phyloP scores from a whole-genome alignment of 1,140 invertebrate genomes.

The Dinothrombium tinctorium region DNA sequence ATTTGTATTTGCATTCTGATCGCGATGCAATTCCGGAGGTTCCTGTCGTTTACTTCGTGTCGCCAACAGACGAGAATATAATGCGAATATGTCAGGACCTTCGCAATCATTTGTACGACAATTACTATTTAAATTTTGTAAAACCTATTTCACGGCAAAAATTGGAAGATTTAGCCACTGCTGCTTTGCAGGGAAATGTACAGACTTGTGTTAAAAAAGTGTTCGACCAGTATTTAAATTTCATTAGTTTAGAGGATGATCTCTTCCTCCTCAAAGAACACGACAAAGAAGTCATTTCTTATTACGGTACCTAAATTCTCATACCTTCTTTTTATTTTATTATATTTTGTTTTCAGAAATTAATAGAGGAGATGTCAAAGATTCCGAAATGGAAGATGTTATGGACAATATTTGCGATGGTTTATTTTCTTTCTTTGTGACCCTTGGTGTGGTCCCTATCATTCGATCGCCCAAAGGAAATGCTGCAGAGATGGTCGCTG shows the following conservation, averaged over 20 bases:
- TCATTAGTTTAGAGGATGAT: slow-evolving; percentile 93
- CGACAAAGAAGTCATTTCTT: slow-evolving; percentile 66
- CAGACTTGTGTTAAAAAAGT: slow-evolving; percentile 80
- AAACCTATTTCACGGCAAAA: slow-evolving; percentile 79
- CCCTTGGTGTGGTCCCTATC: slow-evolving; percentile 74
- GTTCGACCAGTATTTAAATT: slow-evolving; percentile 93
- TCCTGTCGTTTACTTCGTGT: slow-evolving; percentile 92
- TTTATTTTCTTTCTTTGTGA: slow-evolving; percentile 91
- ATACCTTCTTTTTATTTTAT: background rate
- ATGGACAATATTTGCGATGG: slow-evolving; percentile 89
- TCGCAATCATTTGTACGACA: slow-evolving; percentile 71
- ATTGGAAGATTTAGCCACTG: slow-evolving; percentile 80
- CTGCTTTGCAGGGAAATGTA: slow-evolving; percentile 63
- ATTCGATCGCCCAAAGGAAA: slow-evolving; percentile 84
- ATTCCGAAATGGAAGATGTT: slow-evolving; percentile 81
- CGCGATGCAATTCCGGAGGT: slow-evolving; percentile 91
- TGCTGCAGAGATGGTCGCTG: slow-evolving; percentile 92
- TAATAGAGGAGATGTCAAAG: slow-evolving; percentile 77
- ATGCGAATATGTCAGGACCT: slow-evolving; percentile 67
- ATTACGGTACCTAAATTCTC: slow-evolving; percentile 49
- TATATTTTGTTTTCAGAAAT: slow-evolving; percentile 38
- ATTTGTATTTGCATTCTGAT: slow-evolving; percentile 85
- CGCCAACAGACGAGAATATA: slow-evolving; percentile 90
- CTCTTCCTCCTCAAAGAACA: slow-evolving; percentile 82
- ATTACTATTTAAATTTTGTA: slow-evolving; percentile 93